Evolutionary conservation across 2,888 invertebrate species (phyloP).

Genomic region (Seira ritae): DNA sequence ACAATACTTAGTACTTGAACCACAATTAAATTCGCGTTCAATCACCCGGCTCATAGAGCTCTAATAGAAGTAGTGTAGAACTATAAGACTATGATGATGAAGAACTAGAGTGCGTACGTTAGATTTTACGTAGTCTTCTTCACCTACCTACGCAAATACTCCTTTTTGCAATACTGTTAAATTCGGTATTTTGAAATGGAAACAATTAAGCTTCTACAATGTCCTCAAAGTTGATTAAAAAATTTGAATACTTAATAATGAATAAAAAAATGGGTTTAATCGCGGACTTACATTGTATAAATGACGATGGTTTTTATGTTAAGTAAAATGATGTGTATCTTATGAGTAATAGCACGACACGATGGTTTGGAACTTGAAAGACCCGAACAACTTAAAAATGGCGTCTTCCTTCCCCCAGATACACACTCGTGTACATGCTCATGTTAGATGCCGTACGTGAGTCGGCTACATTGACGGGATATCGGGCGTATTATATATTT

Average conservation of each 20-base stretch:
- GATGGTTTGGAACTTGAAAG: conserved; percentile 51
- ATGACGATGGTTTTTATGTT: conserved; percentile 12
- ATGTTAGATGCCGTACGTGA: conserved; percentile 12
- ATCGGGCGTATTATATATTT: conserved; percentile 8
- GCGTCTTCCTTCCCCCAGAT: conserved; percentile 59
- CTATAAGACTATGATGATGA: no score
- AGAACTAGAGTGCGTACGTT: no score
- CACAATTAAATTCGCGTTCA: conserved; percentile 28
- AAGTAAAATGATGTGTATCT: conserved; percentile 2
- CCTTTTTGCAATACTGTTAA: conserved; percentile 8
- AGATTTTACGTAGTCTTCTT: not conserved
- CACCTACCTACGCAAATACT: conserved; percentile 14
- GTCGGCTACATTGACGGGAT: conserved; percentile 31
- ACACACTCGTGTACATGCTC: conserved; percentile 38
- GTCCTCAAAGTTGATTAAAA: not conserved
- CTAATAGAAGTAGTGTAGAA: not conserved
- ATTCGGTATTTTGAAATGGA: conserved; percentile 3
- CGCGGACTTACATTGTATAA: conserved; percentile 3
- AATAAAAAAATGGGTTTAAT: conserved; percentile 28
- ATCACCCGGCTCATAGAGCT: conserved; percentile 31
- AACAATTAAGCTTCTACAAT: not conserved
- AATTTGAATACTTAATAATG: not conserved
- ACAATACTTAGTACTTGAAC: not conserved
- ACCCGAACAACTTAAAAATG: conserved; percentile 60
- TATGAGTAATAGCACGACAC: conserved; percentile 24